Conservation (phyloP, 2,888 invertebrate genomes). For the Erebia ligea region DNA sequence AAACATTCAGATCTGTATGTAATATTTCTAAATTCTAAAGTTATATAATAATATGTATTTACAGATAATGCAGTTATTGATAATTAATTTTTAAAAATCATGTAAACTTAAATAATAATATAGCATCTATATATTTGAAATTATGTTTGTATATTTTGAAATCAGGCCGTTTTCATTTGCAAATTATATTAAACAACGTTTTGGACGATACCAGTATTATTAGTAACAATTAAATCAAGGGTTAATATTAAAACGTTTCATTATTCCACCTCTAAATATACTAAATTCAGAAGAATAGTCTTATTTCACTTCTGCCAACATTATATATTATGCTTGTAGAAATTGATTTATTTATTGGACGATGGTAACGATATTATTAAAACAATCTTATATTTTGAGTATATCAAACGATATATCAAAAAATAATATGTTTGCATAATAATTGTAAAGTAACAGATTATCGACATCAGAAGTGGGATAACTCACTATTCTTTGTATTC, state of each 20-base stretch:
- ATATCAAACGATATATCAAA: no score
- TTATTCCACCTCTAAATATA: no score
- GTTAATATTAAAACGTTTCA: not conserved
- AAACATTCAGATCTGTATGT: constrained; percentile 2
- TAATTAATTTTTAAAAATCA: not conserved
- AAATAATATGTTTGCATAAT: no score
- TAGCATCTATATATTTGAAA: not conserved
- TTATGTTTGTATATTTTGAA: not conserved
- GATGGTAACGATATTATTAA: no score
- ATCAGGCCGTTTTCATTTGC: not conserved
- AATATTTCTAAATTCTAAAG: not conserved
- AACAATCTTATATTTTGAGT: no score
- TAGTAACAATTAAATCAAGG: not conserved
- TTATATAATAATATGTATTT: constrained; percentile 1
- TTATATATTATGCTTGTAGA: no score
- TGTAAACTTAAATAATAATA: not conserved
- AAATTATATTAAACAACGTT: not conserved
- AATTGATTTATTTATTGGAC: no score
- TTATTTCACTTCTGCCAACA: no score
- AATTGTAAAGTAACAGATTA: not conserved
- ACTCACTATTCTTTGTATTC: not conserved
- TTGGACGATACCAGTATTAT: not conserved
- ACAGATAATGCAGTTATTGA: constrained; percentile 1
- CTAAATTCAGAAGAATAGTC: no score
- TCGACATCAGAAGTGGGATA: constrained; percentile 3